phyloP scores from a whole-genome alignment of 2,113 vertebrate species.

The Melanotaenia duboulayi region DNA sequence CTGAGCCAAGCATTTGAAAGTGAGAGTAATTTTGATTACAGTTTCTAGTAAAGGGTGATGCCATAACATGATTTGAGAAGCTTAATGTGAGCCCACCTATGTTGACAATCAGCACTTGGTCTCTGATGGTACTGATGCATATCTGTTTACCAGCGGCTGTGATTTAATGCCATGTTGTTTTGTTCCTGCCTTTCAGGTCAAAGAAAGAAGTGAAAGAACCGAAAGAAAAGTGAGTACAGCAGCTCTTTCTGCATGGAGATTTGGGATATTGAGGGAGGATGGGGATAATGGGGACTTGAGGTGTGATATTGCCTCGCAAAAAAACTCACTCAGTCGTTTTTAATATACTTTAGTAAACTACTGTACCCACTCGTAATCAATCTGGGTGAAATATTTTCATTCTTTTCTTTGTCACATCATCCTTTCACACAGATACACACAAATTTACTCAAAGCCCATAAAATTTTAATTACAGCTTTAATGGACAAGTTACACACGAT shows the following conservation, averaged over 20 bases:
- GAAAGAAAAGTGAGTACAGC: constrained; percentile 94
- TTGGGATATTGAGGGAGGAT: constrained; percentile 24
- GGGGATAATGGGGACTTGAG: constrained; percentile 51
- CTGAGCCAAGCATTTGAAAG: constrained; percentile 36
- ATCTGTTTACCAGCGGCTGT: constrained; percentile 59
- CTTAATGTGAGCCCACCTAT: constrained; percentile 36
- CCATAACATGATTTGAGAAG: constrained; percentile 31
- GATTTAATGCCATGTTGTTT: constrained; percentile 66
- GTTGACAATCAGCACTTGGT: constrained; percentile 26
- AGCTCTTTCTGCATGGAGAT: constrained; percentile 56
- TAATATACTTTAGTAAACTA: constrained; percentile 15
- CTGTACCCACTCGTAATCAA: constrained; percentile 1
- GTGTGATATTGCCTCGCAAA: constrained; percentile 54
- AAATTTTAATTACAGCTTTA: background rate
- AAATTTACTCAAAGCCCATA: constrained; percentile 2
- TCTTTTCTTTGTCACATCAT: background rate
- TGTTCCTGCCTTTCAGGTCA: constrained; percentile 86
- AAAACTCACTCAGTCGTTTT: constrained; percentile 32
- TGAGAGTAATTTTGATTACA: constrained; percentile 39
- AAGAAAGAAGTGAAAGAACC: constrained; percentile 92
- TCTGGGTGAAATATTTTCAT: background rate
- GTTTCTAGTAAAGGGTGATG: constrained; percentile 55
- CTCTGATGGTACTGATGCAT: constrained; percentile 36
- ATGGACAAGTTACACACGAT: constrained; percentile 18
- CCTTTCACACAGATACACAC: background rate